These are phyloP conservation scores for Erebia palarica DNA, from an alignment of 2,888 invertebrate species.

Conservation along the genomic window DNA sequence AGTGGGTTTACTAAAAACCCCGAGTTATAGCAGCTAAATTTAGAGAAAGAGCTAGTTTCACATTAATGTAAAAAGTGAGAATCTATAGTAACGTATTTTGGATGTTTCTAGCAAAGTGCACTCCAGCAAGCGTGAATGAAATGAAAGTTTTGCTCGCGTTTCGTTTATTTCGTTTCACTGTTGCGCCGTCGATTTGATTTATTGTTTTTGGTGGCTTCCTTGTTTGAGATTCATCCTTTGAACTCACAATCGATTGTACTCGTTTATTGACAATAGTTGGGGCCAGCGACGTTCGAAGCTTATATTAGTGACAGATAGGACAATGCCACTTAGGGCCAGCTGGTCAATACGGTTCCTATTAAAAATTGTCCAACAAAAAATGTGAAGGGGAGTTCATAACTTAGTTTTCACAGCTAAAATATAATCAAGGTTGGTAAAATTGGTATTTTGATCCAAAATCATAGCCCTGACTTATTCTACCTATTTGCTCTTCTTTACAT, in stretches of 20 bases:
- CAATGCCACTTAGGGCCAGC: not conserved
- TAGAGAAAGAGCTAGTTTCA: too few relatives aligned
- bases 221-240: constrained; percentile 62
- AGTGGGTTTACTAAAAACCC: too few relatives aligned
- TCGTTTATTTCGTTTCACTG: constrained; percentile 63
- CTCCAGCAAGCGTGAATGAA: constrained; percentile 64
- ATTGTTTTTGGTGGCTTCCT: constrained; percentile 57
- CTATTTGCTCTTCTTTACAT: too few relatives aligned
- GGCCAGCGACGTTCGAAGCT: constrained; percentile 14
- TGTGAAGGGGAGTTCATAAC: too few relatives aligned
- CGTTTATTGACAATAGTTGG: constrained; percentile 39
- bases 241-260: constrained; percentile 48
- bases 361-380: too few relatives aligned
- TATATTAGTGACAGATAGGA: constrained; percentile 5
- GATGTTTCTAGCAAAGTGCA: constrained; percentile 62
- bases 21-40: too few relatives aligned
- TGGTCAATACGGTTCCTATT: too few relatives aligned
- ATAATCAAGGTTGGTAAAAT: too few relatives aligned
- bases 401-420: too few relatives aligned
- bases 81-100: constrained; percentile 46
- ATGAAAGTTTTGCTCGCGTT: constrained; percentile 72
- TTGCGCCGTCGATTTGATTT: constrained; percentile 70
- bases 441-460: too few relatives aligned
- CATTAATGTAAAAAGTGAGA: constrained; percentile 41
- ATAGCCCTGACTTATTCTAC: too few relatives aligned